Evolutionary conservation across 2,113 vertebrate species (phyloP), one percentile per base, ranked within the genome.

Genomic region (Narcine bancroftii): DNA sequence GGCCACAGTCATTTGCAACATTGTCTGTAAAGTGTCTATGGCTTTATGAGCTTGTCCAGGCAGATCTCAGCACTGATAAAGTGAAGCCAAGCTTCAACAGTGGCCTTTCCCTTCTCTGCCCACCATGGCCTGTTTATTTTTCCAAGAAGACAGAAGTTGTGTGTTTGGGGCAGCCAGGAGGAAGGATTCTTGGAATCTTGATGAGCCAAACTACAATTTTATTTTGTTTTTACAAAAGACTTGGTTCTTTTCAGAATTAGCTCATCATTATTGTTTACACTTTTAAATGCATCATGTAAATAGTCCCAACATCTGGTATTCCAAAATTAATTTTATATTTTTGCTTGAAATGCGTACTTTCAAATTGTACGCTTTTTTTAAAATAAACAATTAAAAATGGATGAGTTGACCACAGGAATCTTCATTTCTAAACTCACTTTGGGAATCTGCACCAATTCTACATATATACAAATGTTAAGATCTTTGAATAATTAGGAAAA

Each of bases 301-400:
- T 91, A 91, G 21, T 69, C 19, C 9, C 26, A 26, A 24, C 39
- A 45, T 60, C 87, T 45, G 56, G 2, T 24, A 11, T 42, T 91
- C 36, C 63, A 29, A 45, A 91, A 91, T 65, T 63, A 42, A 15
- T 21, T 89, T 63, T 89, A 26, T 89, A 33, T 29, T 91, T 69
- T 91, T 91, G 87, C 87, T 91, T 69, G 39, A 69, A 81, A 81
- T 45, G 10, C 10, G 87, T 29, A 69, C 39, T 91, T 69, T 45
- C 3, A 65, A 69, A 69, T 66, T 66, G 15, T 91, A 29, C 42
- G 87, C 63, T 89, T 89, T 89, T 83, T 53, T 85, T 69, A 36
- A 45, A 56, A 83, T 69, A 91, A 65, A 69, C 87, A 91, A 91
- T 69, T 42, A 29, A 89, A 91, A 81, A 79, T 2, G 6, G 45